Conservation (phyloP, 2,797 vertebrate genomes). For the Poeciliopsis paucimaculata region DNA sequence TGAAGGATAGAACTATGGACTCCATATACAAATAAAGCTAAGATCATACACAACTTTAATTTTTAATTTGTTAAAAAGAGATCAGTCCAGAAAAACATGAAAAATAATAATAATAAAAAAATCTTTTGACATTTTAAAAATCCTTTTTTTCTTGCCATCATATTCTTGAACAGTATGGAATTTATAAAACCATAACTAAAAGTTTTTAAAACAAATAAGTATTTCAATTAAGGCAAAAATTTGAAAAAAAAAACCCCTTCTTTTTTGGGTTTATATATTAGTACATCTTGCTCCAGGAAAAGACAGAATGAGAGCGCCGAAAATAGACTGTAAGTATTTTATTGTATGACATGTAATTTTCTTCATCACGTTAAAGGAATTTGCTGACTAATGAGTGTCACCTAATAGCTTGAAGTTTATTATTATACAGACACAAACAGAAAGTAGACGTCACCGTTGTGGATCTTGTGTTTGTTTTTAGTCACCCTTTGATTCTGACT, state of each 20-base stretch:
- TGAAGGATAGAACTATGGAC: background rate
- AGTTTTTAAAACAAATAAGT: background rate
- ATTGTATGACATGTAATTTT: background rate
- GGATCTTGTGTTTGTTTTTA: background rate
- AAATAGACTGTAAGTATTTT: background rate
- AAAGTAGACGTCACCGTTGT: background rate
- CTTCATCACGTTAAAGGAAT: background rate
- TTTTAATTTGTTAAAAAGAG: background rate
- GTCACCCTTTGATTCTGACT: slow-evolving; percentile 22
- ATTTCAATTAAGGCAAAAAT: background rate
- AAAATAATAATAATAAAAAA: background rate
- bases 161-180: background rate
- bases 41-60: background rate
- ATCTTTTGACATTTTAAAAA: background rate
- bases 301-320: background rate
- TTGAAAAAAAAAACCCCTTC: too few relatives aligned
- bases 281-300: too few relatives aligned
- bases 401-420: background rate
- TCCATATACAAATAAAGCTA: background rate
- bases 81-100: too few relatives aligned
- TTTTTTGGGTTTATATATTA: too few relatives aligned
- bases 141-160: background rate
- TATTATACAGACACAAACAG: too few relatives aligned
- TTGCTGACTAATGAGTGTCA: background rate
- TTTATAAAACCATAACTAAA: background rate